Percentiles rank a stretch among this genome's conserved stretches.
Conservation (phyloP, 2,113 vertebrate species). For the Brienomyrus longianalis region DNA sequence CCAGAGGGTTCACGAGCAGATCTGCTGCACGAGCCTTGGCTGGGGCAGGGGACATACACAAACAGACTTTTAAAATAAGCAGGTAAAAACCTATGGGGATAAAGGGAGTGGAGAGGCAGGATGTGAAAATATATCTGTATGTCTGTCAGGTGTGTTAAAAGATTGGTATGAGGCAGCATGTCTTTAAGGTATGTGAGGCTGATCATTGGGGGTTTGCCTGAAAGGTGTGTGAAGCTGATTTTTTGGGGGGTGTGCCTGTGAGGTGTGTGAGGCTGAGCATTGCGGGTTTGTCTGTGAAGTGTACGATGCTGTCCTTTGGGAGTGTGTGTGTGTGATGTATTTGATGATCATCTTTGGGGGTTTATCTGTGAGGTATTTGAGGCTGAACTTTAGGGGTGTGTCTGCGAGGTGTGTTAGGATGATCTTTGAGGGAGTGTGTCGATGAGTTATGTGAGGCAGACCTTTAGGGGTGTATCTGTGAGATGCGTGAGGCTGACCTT, state of each 20-base stretch:
- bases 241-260: neutral
- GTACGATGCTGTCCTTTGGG: conserved; percentile 30
- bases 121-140: neutral
- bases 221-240: neutral
- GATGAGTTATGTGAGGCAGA: neutral
- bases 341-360: neutral
- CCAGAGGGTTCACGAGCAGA: conserved; percentile 73
- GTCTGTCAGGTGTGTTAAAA: neutral
- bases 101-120: neutral
- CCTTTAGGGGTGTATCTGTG: neutral
- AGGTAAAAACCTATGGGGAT: neutral
- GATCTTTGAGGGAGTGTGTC: neutral
- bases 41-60: conserved; percentile 27
- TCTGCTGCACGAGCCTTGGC: conserved; percentile 73
- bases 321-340: neutral
- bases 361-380: neutral
- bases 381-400: conserved; percentile 59
- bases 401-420: neutral
- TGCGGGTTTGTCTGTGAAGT: neutral
- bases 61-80: conserved; percentile 25
- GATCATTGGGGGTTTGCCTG: neutral
- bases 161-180: conserved; percentile 48
- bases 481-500: neutral
- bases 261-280: neutral
- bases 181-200: neutral